These are phyloP conservation scores for Papilio polytes DNA, from an alignment of 1,140 invertebrate species.

Conservation along the genomic window DNA sequence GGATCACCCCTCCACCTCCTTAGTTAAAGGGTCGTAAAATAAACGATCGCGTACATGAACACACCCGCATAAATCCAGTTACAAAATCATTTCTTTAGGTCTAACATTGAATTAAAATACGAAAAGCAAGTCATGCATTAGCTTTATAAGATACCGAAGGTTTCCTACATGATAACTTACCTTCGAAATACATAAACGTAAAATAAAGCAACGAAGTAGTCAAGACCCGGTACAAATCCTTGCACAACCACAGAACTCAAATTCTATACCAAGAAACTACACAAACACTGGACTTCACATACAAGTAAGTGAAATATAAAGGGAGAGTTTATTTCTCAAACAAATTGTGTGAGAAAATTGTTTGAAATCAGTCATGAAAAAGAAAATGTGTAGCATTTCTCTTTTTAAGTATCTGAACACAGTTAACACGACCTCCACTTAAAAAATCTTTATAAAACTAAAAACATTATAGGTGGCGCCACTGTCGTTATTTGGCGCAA, in stretches of 20 bases:
- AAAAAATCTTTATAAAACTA: constrained; percentile 78
- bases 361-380: constrained; percentile 66
- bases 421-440: constrained; percentile 45
- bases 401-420: constrained; percentile 57
- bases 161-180: constrained; percentile 46
- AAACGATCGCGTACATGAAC: constrained; percentile 9
- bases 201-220: constrained; percentile 52
- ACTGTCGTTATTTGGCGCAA: constrained; percentile 62
- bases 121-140: background rate
- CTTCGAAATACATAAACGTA: constrained; percentile 46
- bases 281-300: constrained; percentile 63
- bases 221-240: constrained; percentile 67
- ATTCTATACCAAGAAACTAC: constrained; percentile 71
- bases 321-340: constrained; percentile 61
- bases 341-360: constrained; percentile 72
- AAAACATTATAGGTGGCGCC: constrained; percentile 59
- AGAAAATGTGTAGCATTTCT: constrained; percentile 73
- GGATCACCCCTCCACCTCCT: background rate
- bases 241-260: constrained; percentile 76
- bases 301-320: constrained; percentile 51
- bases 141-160: constrained; percentile 10
- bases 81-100: background rate
- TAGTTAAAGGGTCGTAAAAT: constrained; percentile 14
- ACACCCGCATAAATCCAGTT: constrained; percentile 20
- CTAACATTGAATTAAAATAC: constrained; percentile 22